Evolutionary conservation across 2,797 vertebrate species (phyloP).

Genomic region (Platalea minor): DNA sequence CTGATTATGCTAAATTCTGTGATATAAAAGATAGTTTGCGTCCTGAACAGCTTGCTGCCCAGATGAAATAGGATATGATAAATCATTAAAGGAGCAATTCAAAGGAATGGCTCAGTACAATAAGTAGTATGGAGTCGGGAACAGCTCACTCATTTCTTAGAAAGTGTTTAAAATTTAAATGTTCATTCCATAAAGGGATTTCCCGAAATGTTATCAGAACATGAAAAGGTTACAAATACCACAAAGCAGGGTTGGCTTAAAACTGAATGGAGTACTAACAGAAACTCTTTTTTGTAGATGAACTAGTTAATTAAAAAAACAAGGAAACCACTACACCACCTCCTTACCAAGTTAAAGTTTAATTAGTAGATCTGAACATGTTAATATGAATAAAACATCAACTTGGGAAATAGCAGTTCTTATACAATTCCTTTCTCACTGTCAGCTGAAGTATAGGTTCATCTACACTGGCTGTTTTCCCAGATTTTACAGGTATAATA

Average conservation of each 20-base stretch:
- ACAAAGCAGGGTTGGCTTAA: not conserved
- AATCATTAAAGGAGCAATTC: not conserved
- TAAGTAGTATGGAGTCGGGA: not conserved
- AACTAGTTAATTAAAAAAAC: not conserved
- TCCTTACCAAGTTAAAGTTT: not conserved
- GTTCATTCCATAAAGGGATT: not conserved
- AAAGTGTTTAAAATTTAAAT: not conserved
- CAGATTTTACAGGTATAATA: not conserved
- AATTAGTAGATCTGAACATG: not conserved
- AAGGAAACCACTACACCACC: not conserved
- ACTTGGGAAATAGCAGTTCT: not conserved
- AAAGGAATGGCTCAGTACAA: not conserved
- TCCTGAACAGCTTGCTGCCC: not conserved
- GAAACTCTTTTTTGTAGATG: not conserved
- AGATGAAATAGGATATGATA: not conserved
- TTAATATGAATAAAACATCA: not conserved
- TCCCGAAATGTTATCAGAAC: not conserved
- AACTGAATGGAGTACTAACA: not conserved
- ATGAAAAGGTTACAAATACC: not conserved
- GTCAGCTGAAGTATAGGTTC: not conserved
- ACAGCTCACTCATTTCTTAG: not conserved
- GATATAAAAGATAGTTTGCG: not conserved
- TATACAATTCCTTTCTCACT: not conserved
- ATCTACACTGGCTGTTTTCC: not conserved
- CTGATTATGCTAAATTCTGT: not conserved